Evolutionary conservation across 1,140 invertebrate genomes (phyloP), one percentile per base, ranked within the genome.

Genomic region (Rhynchophorus ferrugineus): DNA sequence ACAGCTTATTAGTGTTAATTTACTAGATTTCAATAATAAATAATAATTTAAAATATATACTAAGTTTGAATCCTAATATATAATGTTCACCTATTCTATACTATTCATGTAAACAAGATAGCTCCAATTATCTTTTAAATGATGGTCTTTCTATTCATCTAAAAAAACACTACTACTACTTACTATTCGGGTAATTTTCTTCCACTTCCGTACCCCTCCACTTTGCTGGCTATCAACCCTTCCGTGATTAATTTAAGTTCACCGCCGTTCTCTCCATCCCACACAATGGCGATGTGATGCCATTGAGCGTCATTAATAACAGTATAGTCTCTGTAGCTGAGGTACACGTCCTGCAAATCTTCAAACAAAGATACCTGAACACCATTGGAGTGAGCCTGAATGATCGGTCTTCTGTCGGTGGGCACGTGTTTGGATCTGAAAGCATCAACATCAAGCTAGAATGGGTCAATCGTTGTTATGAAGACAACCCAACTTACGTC

Each of bases 251-350:
- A 72, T 38, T 85, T 86, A 17, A 95, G 71, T 67, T 88, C 84
- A 49, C 89, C 87, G 11, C 89, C 84, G 38, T 82, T 83, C 29
- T 79, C 77, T n/a, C 88, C 88, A 58, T 91, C 84, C 93, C 93
- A 97, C 11, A 94, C 87, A 17, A 97, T 75, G 13, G 92, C 91
- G 13, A 97, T 80, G 67, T 97, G 92, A 76, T 97, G 94, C 94
- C 93, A 97, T 67, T 94, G 89, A 7, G 91, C 92, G 64, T 96
- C 93, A 61, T 95, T 96, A 16, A 97, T 85, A 0, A 90, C 91
- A 2, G 94, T 90, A 59, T 88, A 94, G 67, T 93, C 89, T 44
- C 84, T 80, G 71, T 91, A 96, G 61, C 87, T 88, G 14, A 92
- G 71, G 71, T 90, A 93, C n/a, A 91, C 86, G 65, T 92, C 89